Evolutionary conservation across 2,113 vertebrate genomes (phyloP).

Genomic region (Vidua macroura): DNA sequence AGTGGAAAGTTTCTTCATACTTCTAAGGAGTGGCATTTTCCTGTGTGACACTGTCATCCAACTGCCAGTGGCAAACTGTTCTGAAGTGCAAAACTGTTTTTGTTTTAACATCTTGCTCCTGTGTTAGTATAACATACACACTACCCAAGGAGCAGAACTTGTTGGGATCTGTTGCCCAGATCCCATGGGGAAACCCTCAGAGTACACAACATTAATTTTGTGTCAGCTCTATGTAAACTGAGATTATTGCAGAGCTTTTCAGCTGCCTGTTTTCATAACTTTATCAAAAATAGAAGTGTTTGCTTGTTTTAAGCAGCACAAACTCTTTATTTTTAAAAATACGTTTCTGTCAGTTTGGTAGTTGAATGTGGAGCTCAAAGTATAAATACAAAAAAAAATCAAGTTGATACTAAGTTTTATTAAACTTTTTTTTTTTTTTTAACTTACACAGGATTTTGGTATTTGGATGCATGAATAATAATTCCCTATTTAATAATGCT

Average conservation of each 20-base stretch:
- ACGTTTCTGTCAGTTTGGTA: background rate
- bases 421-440: background rate
- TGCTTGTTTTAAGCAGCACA: background rate
- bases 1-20: background rate
- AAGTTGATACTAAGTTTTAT: background rate
- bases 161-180: conserved; percentile 4
- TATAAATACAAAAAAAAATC: background rate
- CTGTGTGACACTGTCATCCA: background rate
- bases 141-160: background rate
- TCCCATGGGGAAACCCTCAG: conserved; percentile 4
- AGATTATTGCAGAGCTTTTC: background rate
- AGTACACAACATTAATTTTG: background rate
- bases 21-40: background rate
- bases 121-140: background rate
- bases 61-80: background rate
- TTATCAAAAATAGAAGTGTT: background rate
- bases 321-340: background rate
- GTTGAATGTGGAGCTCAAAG: background rate
- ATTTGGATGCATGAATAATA: background rate
- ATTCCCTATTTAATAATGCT: background rate
- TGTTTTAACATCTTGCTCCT: background rate
- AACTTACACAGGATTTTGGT: background rate
- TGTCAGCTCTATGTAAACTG: conserved; percentile 1
- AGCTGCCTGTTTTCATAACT: background rate
- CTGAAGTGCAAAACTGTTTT: background rate